Evolutionary conservation across 2,113 vertebrate genomes (phyloP).

Genomic region (Callorhinus ursinus): DNA sequence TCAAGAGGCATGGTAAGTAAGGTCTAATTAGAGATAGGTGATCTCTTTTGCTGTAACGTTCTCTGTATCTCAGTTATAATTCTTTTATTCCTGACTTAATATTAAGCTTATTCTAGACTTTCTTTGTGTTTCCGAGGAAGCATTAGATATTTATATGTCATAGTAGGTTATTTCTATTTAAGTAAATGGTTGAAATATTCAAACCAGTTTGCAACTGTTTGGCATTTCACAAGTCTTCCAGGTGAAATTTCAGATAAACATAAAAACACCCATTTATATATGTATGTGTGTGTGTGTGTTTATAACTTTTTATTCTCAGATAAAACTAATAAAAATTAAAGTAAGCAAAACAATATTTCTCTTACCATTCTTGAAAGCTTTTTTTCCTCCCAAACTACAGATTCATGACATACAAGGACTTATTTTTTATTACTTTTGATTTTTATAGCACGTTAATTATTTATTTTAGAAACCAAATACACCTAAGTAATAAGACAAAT

Average conservation of each 20-base stretch:
- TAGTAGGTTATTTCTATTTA: background rate
- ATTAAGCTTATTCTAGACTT: background rate
- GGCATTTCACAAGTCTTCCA: background rate
- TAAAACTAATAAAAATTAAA: background rate
- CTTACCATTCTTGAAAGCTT: background rate
- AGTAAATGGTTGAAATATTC: background rate
- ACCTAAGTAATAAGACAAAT: background rate
- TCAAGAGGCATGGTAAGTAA: background rate
- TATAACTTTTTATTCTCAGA: background rate
- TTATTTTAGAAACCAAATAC: background rate
- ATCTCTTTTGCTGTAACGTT: background rate
- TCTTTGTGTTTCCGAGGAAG: background rate
- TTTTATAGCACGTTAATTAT: background rate
- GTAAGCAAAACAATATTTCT: slow-evolving; percentile 3
- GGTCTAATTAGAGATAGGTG: background rate
- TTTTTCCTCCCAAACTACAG: background rate
- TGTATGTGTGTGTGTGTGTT: background rate
- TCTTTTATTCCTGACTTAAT: background rate
- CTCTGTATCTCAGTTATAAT: background rate
- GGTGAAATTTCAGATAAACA: background rate
- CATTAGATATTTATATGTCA: background rate
- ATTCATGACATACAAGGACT: background rate
- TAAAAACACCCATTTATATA: background rate
- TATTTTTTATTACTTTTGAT: background rate
- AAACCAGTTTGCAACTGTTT: background rate